Conservation (phyloP, 37 sponge, comb jelly and placozoan species). For the Aplysina aerophoba region DNA sequence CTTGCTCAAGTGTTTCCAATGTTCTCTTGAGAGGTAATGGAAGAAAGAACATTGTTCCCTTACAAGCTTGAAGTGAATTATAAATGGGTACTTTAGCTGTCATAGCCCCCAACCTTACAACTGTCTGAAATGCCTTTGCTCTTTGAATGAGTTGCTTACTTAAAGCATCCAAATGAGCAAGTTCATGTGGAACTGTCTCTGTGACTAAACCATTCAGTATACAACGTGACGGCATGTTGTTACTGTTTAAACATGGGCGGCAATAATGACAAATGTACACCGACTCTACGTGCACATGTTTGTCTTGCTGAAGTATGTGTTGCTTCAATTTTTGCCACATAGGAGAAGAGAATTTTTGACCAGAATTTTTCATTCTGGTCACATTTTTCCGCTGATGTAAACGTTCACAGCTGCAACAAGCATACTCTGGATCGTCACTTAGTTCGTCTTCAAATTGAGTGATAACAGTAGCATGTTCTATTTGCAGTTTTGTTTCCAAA, state of each 20-base stretch:
- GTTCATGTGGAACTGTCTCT: constrained; percentile 42
- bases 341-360: constrained; percentile 4
- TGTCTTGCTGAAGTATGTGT: background rate
- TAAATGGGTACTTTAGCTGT: constrained; percentile 42
- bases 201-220: constrained; percentile 34
- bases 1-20: constrained; percentile 34
- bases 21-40: constrained; percentile 47
- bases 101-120: constrained; percentile 41
- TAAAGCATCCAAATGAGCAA: constrained; percentile 24
- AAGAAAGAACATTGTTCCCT: constrained; percentile 50
- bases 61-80: constrained; percentile 38
- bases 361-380: background rate
- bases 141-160: constrained; percentile 47
- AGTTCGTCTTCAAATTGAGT: constrained; percentile 1
- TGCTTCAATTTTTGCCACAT: constrained; percentile 18
- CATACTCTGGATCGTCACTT: constrained; percentile 32
- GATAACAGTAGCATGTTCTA: constrained; percentile 29
- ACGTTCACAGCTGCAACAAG: constrained; percentile 53
- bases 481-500: constrained; percentile 14
- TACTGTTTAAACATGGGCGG: background rate
- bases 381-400: constrained; percentile 6
- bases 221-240: constrained; percentile 42
- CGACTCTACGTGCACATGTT: background rate
- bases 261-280: constrained; percentile 34
- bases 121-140: constrained; percentile 55